phyloP scores from a whole-genome alignment of 2,113 vertebrate species.

The Piaya cayana region DNA sequence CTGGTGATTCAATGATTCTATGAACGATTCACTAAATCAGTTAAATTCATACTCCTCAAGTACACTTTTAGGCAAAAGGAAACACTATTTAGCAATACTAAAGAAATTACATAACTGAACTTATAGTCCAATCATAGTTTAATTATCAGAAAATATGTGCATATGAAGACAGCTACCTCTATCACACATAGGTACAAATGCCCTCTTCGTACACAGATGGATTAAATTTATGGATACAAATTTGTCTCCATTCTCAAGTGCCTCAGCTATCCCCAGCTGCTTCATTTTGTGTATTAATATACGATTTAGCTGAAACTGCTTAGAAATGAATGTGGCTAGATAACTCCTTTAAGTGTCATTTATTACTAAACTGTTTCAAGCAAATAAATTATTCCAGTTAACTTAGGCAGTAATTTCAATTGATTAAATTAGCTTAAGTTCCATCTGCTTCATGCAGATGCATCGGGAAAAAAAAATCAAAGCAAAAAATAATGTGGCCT shows the following conservation, averaged over 20 bases:
- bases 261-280: neutral
- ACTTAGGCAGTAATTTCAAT: neutral
- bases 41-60: neutral
- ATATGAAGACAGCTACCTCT: neutral
- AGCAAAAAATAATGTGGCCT: neutral
- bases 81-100: neutral
- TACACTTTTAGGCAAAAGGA: neutral
- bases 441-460: neutral
- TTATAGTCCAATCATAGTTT: neutral
- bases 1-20: too few species aligned
- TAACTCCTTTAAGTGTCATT: neutral
- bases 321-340: neutral
- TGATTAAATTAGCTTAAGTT: neutral
- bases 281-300: neutral
- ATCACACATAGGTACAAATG: neutral
- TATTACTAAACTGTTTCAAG: conserved; percentile 8
- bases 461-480: neutral
- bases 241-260: neutral
- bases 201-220: neutral
- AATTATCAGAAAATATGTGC: neutral
- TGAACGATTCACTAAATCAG: neutral
- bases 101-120: neutral
- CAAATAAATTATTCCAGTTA: neutral
- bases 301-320: neutral
- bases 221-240: neutral